phyloP scores from a whole-genome alignment of 2,113 vertebrate genomes.

The Caloenas nicobarica region DNA sequence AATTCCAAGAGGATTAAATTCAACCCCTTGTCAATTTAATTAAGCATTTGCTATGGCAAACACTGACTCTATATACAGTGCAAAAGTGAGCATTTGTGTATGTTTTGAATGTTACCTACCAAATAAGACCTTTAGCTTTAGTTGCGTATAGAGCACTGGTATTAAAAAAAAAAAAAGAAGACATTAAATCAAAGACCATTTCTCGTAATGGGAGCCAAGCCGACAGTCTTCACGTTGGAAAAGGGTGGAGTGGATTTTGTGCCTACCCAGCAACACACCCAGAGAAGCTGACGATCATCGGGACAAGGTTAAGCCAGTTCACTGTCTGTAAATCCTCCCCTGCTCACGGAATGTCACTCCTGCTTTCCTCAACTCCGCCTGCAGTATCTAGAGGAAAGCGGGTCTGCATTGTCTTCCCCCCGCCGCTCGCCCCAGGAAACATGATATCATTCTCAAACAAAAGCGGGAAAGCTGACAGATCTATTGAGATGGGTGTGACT shows the following conservation, averaged over 20 bases:
- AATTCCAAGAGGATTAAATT: not conserved
- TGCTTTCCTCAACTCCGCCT: constrained; percentile 80
- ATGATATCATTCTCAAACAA: constrained; percentile 84
- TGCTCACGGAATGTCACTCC: constrained; percentile 73
- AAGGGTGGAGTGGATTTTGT: constrained; percentile 69
- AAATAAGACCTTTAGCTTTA: not conserved
- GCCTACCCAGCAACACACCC: constrained; percentile 65
- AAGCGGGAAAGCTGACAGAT: constrained; percentile 85
- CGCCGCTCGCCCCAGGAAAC: constrained; percentile 77
- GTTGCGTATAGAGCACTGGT: not conserved
- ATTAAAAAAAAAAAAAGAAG: not conserved
- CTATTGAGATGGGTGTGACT: constrained; percentile 79
- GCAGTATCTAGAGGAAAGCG: constrained; percentile 77
- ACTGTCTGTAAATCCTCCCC: constrained; percentile 48
- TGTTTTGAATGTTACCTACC: not conserved
- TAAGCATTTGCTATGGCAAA: not conserved
- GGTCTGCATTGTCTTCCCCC: constrained; percentile 78
- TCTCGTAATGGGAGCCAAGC: not conserved
- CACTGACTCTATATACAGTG: no score
- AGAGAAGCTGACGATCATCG: not conserved
- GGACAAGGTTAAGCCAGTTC: constrained; percentile 72
- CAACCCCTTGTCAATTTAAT: not conserved
- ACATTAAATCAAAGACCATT: not conserved
- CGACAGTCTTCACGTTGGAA: constrained; percentile 46
- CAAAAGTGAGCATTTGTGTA: not conserved